Evolutionary conservation across 2,113 vertebrate genomes (phyloP).

Genomic region (Setophaga kirtlandii): DNA sequence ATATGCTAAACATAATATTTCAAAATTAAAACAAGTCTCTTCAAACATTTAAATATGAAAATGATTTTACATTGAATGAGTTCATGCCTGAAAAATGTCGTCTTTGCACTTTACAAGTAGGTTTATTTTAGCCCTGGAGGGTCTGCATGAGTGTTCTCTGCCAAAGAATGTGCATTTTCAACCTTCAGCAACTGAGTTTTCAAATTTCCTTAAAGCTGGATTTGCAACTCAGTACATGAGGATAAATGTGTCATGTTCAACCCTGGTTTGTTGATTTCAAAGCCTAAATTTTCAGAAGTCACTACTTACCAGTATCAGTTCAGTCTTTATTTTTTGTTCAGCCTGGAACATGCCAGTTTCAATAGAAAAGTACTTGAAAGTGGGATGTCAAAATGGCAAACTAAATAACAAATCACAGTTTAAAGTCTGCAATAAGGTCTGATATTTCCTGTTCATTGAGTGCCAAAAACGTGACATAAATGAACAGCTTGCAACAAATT

Average conservation of each 20-base stretch:
- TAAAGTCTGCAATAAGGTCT: not conserved
- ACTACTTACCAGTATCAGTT: not conserved
- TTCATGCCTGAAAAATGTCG: slow-evolving; percentile 9
- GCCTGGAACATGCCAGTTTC: not conserved
- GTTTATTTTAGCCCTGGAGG: slow-evolving; percentile 6
- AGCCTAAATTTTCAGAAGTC: not conserved
- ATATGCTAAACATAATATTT: slow-evolving; percentile 30
- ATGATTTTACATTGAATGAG: not conserved
- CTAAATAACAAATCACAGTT: not conserved
- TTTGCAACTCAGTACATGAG: not conserved
- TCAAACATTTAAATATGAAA: slow-evolving; percentile 34
- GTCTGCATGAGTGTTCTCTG: not conserved
- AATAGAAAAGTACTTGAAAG: not conserved
- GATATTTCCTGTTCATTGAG: not conserved
- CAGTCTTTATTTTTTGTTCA: not conserved
- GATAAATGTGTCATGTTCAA: not conserved
- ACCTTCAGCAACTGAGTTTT: not conserved
- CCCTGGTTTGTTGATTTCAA: not conserved
- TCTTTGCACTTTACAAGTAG: slow-evolving; percentile 17
- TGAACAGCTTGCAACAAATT: not conserved
- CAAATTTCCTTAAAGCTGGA: not conserved
- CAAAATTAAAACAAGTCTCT: not conserved
- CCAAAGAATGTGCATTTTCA: not conserved
- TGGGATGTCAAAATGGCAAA: not conserved
- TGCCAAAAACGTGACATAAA: not conserved